These are phyloP conservation scores for Herpailurus yagouaroundi DNA, from an alignment of 2,113 vertebrate species.

Conservation along the genomic window DNA sequence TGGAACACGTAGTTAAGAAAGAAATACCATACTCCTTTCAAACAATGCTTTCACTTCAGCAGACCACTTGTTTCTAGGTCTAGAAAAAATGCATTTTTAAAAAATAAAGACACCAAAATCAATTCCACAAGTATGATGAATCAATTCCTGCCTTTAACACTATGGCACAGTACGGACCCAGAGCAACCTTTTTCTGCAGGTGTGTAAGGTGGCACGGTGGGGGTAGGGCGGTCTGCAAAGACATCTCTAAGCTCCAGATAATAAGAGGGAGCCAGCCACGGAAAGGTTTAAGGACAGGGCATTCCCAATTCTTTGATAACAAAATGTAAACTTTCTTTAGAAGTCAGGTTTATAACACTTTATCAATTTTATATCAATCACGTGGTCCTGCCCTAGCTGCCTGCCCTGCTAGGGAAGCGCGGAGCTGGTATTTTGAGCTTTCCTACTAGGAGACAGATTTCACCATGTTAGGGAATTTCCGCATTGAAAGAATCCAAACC, in stretches of 20 bases:
- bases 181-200: neutral
- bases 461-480: neutral
- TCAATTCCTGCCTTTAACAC: neutral
- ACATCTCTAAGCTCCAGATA: neutral
- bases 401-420: neutral
- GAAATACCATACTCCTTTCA: neutral
- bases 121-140: neutral
- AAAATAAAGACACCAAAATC: neutral
- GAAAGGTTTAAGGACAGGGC: neutral
- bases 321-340: neutral
- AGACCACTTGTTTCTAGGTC: neutral
- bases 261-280: neutral
- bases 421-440: neutral
- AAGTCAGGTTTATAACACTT: neutral
- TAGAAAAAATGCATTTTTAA: neutral
- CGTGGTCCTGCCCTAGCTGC: neutral
- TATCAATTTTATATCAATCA: neutral
- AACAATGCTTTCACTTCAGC: neutral
- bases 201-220: neutral
- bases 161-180: neutral
- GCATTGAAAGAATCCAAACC: neutral
- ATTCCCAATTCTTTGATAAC: neutral
- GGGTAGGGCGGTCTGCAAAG: no score
- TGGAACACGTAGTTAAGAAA: neutral
- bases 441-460: neutral